Conservation (phyloP, 2,888 invertebrate species). For the Mesorhabditis spiculigera region DNA sequence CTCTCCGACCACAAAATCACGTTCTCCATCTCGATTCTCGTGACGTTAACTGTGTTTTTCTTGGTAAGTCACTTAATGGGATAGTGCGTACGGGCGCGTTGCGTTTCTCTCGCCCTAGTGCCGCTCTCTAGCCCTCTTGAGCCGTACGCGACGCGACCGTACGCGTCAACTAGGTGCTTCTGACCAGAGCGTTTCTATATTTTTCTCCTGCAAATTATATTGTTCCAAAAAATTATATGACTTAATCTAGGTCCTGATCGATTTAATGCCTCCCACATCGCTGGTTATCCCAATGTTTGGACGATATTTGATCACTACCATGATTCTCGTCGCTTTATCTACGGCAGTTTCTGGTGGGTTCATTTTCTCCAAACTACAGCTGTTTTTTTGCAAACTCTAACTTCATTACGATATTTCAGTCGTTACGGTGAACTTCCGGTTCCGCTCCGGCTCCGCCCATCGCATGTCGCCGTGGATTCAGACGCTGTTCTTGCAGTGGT, state of each 20-base stretch:
- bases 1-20: conserved; percentile 59
- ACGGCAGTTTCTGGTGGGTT: conserved; percentile 44
- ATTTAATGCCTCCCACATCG: conserved; percentile 57
- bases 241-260: conserved; percentile 46
- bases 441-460: conserved; percentile 54
- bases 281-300: conserved; percentile 59
- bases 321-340: conserved; percentile 55
- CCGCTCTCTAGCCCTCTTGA: no score
- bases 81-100: no score
- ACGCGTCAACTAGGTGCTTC: no score
- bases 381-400: no score
- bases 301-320: conserved; percentile 57
- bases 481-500: conserved; percentile 46
- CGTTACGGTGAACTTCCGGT: conserved; percentile 57
- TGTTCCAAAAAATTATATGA: neutral
- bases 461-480: conserved; percentile 58
- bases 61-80: conserved; percentile 54
- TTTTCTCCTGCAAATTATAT: no score
- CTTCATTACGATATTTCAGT: conserved; percentile 21
- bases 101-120: neutral
- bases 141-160: no score
- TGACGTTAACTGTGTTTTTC: conserved; percentile 59
- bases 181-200: no score
- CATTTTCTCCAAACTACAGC: no score
- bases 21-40: conserved; percentile 58